Conservation (phyloP, 2,888 invertebrate species). For the Galerucella nymphaeae region DNA sequence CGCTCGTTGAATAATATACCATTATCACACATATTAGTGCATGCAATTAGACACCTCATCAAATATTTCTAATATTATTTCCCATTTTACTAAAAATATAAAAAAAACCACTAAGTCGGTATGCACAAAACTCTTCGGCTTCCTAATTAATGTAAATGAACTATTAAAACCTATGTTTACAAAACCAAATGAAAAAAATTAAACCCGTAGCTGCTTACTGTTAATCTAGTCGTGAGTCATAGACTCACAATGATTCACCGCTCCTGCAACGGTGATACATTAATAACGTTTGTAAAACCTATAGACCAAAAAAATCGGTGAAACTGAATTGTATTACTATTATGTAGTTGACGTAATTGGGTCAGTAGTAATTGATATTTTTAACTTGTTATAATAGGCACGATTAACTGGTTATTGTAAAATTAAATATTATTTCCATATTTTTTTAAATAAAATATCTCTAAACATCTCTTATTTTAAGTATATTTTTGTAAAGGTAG, state of each 20-base stretch:
- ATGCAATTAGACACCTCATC: no score
- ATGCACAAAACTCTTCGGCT: not conserved
- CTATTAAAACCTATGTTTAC: not conserved
- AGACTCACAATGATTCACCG: conserved; percentile 29
- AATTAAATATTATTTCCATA: no score
- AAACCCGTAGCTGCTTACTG: conserved; percentile 17
- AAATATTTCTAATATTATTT: no score
- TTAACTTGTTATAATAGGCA: not conserved
- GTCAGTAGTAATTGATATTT: conserved; percentile 20
- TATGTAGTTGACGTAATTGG: conserved; percentile 25
- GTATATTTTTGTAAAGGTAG: no score
- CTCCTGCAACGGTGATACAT: conserved; percentile 15
- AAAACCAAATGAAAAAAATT: conserved; percentile 14
- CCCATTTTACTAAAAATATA: not conserved
- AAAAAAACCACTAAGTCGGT: not conserved
- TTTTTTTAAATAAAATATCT: no score
- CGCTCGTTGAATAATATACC: no score
- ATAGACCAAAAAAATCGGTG: conserved; percentile 15
- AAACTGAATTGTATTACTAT: conserved; percentile 17
- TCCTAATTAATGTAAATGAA: conserved; percentile 10
- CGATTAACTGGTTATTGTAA: no score
- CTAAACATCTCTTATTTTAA: no score
- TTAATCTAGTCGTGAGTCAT: conserved; percentile 24
- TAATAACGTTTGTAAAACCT: conserved; percentile 17
- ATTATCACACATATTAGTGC: no score